Base-by-base conservation (phyloP, 2,797 vertebrate species). In the Oceanodroma leucorhoa region DNA sequence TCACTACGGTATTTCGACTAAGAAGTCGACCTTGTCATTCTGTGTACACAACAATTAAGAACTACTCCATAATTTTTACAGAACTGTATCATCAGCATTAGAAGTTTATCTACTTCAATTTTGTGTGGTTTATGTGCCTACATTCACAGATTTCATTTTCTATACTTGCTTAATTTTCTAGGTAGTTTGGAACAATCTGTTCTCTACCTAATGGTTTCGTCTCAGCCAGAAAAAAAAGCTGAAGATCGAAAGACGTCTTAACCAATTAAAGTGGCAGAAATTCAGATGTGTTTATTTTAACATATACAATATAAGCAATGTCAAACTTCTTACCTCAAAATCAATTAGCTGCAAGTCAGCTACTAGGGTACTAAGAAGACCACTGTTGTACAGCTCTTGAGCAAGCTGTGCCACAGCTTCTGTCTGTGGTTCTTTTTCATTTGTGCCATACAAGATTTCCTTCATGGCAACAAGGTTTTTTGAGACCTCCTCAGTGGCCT, bases 401-500 rank as follows among this genome's bases (percentile, higher is more conserved):
- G 99, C 99, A 4, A 99, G 98, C 93, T 99, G 99, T 8, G 99
- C 99, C 95, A 99, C 99, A 4, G 99, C 99, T 96, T 99, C 99
- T 4, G 99, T 99, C 96, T 99, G 99, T 1, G 99, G 99, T 72
- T 99, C 99, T 83, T 99, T 99, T 92, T 99, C 99, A 76, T 99
- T 99, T 20, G 99, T 99, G 91, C 99, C 99, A 45, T 99, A 99
- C 3, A 99, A 97, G 94, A 99, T 99, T 97, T 99, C 99, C 95
- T 99, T 99, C 99, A 99, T 99, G 90, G 99, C 99, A 94, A 99
- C 98, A 83, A 99, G 97, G 94, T 99, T 99, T 98, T 99, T 99
- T 61, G 99, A 99, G 96, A 99, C 99, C 97, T 99, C 99, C 97
- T 99, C 99, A 45, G 99, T 99, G 62, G 99, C 99, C 99, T 99